phyloP scores from a whole-genome alignment of 2,113 vertebrate species.

The Cervus canadensis region DNA sequence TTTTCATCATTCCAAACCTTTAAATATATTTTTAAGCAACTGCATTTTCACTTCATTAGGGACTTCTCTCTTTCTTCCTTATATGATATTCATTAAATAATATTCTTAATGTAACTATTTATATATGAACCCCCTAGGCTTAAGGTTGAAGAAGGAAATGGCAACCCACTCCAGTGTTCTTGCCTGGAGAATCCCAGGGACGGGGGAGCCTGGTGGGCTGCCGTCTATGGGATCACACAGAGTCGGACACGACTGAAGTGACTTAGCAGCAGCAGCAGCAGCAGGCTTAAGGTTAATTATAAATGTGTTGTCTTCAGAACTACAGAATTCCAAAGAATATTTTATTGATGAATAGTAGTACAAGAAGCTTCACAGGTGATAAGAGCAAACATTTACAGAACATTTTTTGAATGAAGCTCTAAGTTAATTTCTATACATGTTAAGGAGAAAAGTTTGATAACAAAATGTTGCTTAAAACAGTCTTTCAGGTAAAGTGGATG shows the following conservation, averaged over 20 bases:
- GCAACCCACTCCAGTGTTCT: no score
- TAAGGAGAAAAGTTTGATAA: not conserved
- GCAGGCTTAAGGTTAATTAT: conserved; percentile 5
- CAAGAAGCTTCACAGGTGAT: not conserved
- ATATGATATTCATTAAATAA: conserved; percentile 3
- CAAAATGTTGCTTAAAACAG: not conserved
- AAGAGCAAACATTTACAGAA: not conserved
- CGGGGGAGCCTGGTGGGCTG: no score
- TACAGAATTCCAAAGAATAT: not conserved
- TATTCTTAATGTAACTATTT: not conserved
- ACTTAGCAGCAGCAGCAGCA: no score
- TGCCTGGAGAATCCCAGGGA: no score
- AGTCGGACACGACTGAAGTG: no score
- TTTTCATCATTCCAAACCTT: not conserved
- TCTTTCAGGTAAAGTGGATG: not conserved
- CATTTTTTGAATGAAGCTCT: not conserved
- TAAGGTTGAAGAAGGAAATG: not conserved
- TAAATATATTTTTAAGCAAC: not conserved
- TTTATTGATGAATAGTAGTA: not conserved
- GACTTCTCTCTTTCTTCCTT: not conserved
- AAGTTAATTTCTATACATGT: not conserved
- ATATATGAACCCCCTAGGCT: not conserved
- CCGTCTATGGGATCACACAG: no score
- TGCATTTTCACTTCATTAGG: not conserved
- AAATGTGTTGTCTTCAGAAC: conserved; percentile 12